Percentiles rank a stretch among this genome's conserved stretches.
Evolutionary conservation across 2,797 vertebrate genomes (phyloP).

Genomic region (Lates japonicus): DNA sequence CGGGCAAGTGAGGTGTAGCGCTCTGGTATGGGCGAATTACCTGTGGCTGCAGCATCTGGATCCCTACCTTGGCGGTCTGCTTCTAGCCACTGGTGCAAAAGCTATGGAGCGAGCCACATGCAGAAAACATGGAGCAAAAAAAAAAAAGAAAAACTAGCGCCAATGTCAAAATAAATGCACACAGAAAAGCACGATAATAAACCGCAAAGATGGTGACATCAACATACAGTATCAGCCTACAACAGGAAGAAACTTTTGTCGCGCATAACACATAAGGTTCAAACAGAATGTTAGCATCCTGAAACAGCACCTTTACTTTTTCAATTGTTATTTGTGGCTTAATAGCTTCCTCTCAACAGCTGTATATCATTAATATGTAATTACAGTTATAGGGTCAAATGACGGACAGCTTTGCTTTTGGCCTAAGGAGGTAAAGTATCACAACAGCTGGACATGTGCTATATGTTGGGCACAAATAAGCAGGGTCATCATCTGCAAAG

Average conservation of each 20-base stretch:
- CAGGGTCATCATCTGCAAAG: neutral
- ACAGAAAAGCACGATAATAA: conserved; percentile 66
- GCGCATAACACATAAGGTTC: conserved; percentile 6
- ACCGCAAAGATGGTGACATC: no score
- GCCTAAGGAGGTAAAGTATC: neutral
- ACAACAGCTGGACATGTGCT: neutral
- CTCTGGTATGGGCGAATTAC: conserved; percentile 80
- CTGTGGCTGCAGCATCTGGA: conserved; percentile 89
- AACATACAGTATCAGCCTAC: conserved; percentile 20
- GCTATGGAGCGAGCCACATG: conserved; percentile 89
- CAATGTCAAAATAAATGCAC: conserved; percentile 84
- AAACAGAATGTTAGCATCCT: neutral
- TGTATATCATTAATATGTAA: neutral
- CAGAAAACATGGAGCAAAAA: conserved; percentile 81
- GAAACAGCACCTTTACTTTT: conserved; percentile 11
- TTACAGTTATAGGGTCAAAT: neutral
- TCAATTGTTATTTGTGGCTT: neutral
- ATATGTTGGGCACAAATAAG: neutral
- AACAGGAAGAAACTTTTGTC: no score
- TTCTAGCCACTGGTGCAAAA: conserved; percentile 96
- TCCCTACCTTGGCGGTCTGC: conserved; percentile 93
- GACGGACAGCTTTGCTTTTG: no score
- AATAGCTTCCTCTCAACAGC: no score
- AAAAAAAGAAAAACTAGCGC: conserved; percentile 81
- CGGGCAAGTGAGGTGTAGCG: neutral